Conservation (phyloP, 1,140 invertebrate genomes). For the Ceratosolen fusciceps region DNA sequence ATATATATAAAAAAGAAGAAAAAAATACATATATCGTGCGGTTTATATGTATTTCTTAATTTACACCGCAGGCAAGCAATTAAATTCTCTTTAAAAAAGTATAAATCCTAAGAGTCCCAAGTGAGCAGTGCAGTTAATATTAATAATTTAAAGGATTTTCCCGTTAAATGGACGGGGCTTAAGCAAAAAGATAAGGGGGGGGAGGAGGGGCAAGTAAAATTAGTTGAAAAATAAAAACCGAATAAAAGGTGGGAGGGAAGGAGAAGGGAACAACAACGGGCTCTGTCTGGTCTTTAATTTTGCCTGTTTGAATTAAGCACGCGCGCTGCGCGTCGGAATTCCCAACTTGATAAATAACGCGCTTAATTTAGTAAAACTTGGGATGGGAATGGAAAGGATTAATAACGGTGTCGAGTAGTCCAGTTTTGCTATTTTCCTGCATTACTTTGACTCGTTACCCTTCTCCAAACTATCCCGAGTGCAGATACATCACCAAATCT, state of each 20-base stretch:
- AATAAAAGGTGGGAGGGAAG: no score
- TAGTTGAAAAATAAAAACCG: not conserved
- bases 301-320: conserved; percentile 25
- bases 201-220: not conserved
- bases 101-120: not conserved
- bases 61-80: not conserved
- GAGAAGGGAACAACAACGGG: not conserved
- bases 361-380: conserved; percentile 54
- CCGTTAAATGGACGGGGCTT: not conserved
- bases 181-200: not conserved
- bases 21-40: no score
- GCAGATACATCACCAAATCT: not conserved
- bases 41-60: no score
- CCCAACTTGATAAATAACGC: conserved; percentile 54
- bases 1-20: no score
- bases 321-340: conserved; percentile 48
- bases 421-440: not conserved
- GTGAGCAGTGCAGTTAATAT: not conserved
- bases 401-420: conserved; percentile 7
- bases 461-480: not conserved
- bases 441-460: not conserved
- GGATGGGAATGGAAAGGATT: not conserved
- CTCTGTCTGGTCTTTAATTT: conserved; percentile 39
- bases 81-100: conserved; percentile 8
- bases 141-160: not conserved